phyloP scores from a whole-genome alignment of 2,888 invertebrate genomes.

The Caenorhabditis afra region DNA sequence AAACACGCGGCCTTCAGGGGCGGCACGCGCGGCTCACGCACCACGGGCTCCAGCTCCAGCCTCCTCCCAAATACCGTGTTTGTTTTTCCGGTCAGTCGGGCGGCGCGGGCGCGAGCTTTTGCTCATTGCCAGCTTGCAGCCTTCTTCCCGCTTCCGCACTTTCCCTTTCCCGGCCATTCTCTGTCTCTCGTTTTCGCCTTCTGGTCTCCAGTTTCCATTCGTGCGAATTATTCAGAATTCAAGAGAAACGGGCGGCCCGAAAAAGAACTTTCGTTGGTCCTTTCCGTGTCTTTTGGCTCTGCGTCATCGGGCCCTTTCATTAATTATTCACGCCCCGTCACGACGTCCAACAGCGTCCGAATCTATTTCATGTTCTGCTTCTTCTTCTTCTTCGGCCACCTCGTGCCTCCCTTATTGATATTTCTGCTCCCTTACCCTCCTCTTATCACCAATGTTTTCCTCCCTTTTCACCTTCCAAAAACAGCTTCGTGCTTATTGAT shows the following conservation, averaged over 20 bases:
- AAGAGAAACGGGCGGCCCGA: slow-evolving; percentile 12
- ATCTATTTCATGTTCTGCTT: slow-evolving; percentile 16
- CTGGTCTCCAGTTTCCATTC: neutral
- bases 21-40: slow-evolving; percentile 56
- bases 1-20: slow-evolving; percentile 41
- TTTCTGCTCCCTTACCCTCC: slow-evolving; percentile 3
- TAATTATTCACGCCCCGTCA: slow-evolving; percentile 42
- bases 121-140: slow-evolving; percentile 56
- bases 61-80: slow-evolving; percentile 44
- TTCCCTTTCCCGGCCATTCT: slow-evolving; percentile 11
- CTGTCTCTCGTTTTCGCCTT: slow-evolving; percentile 17
- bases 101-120: slow-evolving; percentile 49
- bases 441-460: slow-evolving; percentile 23
- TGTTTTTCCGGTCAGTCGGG: slow-evolving; percentile 56
- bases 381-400: too few relatives aligned
- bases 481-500: slow-evolving; percentile 6
- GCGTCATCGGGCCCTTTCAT: slow-evolving; percentile 43
- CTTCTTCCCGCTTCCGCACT: slow-evolving; percentile 44
- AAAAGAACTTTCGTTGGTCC: slow-evolving; percentile 29
- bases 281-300: slow-evolving; percentile 28
- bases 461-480: slow-evolving; percentile 5
- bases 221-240: slow-evolving; percentile 30
- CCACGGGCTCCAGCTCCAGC: slow-evolving; percentile 47
- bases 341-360: slow-evolving; percentile 17
- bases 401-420: slow-evolving; percentile 20